phyloP scores from a whole-genome alignment of 1,140 invertebrate species.

The Danaus melanippus region DNA sequence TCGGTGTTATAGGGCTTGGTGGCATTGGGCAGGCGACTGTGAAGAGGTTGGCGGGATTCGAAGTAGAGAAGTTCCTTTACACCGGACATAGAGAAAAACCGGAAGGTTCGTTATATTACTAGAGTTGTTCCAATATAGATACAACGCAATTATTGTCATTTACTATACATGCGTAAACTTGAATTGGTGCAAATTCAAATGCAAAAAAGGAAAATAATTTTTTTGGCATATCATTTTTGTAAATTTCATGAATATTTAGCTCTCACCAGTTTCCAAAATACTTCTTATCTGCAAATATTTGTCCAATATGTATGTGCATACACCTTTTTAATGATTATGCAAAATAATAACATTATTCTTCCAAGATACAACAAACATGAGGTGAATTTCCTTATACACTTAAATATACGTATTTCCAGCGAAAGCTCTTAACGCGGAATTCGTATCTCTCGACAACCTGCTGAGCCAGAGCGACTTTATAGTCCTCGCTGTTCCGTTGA shows the following conservation, averaged over 20 bases:
- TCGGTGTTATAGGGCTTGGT: slow-evolving; percentile 87
- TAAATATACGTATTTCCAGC: slow-evolving; percentile 46
- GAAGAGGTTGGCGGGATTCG: slow-evolving; percentile 79
- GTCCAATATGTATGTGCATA: no score
- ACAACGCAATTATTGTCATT: no score
- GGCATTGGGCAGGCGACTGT: slow-evolving; percentile 84
- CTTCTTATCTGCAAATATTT: no score
- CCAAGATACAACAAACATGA: no score
- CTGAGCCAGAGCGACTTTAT: slow-evolving; percentile 84
- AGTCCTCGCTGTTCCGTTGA: slow-evolving; percentile 80
- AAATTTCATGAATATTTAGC: neutral
- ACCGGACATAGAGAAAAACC: slow-evolving; percentile 77
- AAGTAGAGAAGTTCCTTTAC: slow-evolving; percentile 80
- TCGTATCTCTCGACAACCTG: slow-evolving; percentile 81
- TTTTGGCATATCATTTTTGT: neutral
- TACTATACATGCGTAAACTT: no score
- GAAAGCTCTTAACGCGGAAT: slow-evolving; percentile 77
- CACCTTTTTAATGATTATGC: no score
- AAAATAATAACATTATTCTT: no score
- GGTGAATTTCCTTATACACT: neutral
- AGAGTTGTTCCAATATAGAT: no score
- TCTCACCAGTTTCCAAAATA: no score
- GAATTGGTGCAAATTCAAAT: no score
- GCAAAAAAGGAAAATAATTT: neutral
- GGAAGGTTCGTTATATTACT: slow-evolving; percentile 63